A percentile compares a stretch with the other conserved stretches of the same genome.
Conservation (phyloP, 2,797 vertebrate genomes). For the Capromys pilorides region DNA sequence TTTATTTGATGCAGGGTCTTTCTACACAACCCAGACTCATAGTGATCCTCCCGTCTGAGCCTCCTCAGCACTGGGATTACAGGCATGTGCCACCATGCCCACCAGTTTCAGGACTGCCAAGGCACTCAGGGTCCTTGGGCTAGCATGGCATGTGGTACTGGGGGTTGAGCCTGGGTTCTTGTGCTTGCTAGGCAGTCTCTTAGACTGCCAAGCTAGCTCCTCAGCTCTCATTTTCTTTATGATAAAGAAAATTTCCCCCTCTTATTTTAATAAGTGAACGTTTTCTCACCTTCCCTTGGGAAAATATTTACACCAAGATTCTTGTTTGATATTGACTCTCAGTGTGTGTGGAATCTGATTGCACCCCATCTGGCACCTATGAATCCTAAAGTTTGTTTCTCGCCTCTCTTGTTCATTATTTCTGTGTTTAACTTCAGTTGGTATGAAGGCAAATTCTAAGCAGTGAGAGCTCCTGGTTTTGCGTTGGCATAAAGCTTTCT, state of each 20-base stretch:
- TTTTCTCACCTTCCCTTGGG: constrained; percentile 37
- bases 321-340: constrained; percentile 56
- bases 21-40: too few relatives aligned
- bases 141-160: too few relatives aligned
- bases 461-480: background rate
- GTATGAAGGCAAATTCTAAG: constrained; percentile 48
- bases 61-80: too few relatives aligned
- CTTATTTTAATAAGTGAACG: constrained; percentile 18
- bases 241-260: background rate
- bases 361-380: constrained; percentile 40
- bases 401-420: constrained; percentile 53
- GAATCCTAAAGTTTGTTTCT: constrained; percentile 57
- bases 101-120: too few relatives aligned
- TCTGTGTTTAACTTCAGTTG: constrained; percentile 8
- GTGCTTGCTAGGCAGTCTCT: too few relatives aligned
- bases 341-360: constrained; percentile 27
- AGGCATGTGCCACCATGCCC: too few relatives aligned
- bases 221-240: background rate
- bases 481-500: background rate
- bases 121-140: too few relatives aligned
- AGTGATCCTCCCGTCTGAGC: too few relatives aligned
- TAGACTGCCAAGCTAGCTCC: too few relatives aligned
- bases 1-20: too few relatives aligned
- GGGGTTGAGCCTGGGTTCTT: too few relatives aligned
- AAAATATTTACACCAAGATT: constrained; percentile 42